These are phyloP conservation scores for Platichthys stellatus DNA, from an alignment of 2,113 vertebrate genomes.

Conservation along the genomic window DNA sequence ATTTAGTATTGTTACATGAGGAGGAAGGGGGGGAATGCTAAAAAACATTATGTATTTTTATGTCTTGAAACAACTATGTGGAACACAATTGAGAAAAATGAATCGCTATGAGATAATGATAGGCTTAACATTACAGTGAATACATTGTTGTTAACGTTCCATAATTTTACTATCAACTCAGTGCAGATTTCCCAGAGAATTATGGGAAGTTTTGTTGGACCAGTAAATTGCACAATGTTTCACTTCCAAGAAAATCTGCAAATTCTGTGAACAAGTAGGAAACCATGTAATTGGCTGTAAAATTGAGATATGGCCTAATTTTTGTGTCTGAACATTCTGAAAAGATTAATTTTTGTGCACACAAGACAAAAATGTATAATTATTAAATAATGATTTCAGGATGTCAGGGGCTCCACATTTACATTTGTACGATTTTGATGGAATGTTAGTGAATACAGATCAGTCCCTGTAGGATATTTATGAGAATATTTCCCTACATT, in stretches of 20 bases:
- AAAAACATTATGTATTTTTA: too few species aligned
- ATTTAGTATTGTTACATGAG: neutral
- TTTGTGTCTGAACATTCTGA: neutral
- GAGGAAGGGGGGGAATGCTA: too few species aligned
- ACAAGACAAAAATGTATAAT: neutral
- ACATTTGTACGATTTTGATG: slow-evolving; percentile 13
- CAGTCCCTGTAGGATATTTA: neutral
- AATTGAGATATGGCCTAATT: neutral
- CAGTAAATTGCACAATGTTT: neutral
- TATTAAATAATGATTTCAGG: neutral
- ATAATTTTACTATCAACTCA: neutral
- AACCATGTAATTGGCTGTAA: neutral
- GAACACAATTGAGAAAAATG: too few species aligned
- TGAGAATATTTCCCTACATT: neutral
- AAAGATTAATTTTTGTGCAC: neutral
- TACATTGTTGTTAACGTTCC: neutral
- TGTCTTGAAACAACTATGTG: too few species aligned
- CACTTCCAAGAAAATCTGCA: neutral
- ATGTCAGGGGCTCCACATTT: neutral
- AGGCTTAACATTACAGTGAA: neutral
- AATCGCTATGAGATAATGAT: neutral
- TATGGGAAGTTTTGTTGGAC: neutral
- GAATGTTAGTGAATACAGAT: neutral
- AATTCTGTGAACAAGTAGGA: neutral
- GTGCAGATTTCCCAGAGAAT: neutral